Base-by-base conservation (phyloP, 2,888 invertebrate species). In the Aphodius sticticus region DNA sequence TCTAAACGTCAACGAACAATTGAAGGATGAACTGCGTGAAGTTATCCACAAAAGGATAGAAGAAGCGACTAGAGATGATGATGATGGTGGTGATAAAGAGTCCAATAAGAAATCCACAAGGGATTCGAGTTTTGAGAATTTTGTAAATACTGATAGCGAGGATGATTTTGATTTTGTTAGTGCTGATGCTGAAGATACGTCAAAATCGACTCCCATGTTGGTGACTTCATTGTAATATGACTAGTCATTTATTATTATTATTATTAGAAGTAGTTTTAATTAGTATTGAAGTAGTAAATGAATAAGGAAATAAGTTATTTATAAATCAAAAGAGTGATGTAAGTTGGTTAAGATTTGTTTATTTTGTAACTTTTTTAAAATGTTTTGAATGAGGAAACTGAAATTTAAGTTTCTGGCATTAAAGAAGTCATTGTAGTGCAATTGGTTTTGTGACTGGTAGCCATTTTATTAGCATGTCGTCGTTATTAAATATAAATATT, bases 141-240 rank as follows among this genome's bases (percentile, higher is more conserved):
- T 79, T 69, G 79, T 77, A 14, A 81, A 81, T 36, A 72, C 81
- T 6, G 79, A 79, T 3, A 79, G 78, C 70, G 81, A 81, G 15
- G 81, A 81, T 7, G 81, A 81, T 38, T 81, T 79, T 9, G 81
- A 81, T 77, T 81, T 81, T 16, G 77, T 81, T 69, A 70, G 69
- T 36, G 78, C 78, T 35, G 70, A 80, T 69, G 72, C 76, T n/a
- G 78, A 77, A 70, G 80, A 77, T 70, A 77, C 78, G n/a, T 70
- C 77, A 37, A 81, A 81, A 71, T 74, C 76, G 16, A 77, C 77
- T 9, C 81, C 81, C 1, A 75, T 81, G n/a, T 38, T 81, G 26
- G 76, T 81, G 35, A 79, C 79, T 14, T 81, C 81, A 9, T 79
- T 81, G 38, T 69, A 75, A 36, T 72, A 9, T 38, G 6, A 71